Base-by-base conservation (phyloP, 2,113 vertebrate genomes). In the Ceyx cyanopectus region DNA sequence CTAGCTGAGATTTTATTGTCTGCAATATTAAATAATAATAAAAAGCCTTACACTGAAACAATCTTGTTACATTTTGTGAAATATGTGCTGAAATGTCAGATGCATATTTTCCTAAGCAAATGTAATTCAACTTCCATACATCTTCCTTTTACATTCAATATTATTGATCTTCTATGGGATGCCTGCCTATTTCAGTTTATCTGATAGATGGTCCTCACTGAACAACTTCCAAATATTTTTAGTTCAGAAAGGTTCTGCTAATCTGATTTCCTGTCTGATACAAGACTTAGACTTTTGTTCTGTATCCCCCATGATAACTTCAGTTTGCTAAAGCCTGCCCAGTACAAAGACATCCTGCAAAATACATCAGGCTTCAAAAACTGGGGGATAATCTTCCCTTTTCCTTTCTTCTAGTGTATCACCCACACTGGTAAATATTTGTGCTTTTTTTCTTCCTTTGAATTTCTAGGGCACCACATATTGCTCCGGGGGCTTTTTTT, bases 11-110 rank as follows among this genome's bases (percentile, higher is more conserved):
- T 77, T 78, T 32, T 53, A 50, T 32, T 81, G 37, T 66, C 15
- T 77, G 17, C 63, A 81, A 90, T 30, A 80, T 70, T 93, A 81
- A 75, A 86, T 70, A 78, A 61, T 53, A 92, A 77, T 51, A 79
- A 81, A 72, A 82, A 85, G 13, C 7, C 32, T 66, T 74, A 66
- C 10, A 77, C 12, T 77, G 72, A 87, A 89, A 61, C 21, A 62
- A 11, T 87, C 23, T 53, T 53, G 14, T 81, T 81, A n/a, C 13
- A 21, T 87, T 67, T 89, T 6, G 7, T 68, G 53, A 92, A 93
- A 93, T 60, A 41, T 13, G 21, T 29, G 7, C 14, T 90, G 66
- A 89, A 93, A 76, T 58, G 19, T 14, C 81, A 84, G 50, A 50
- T 61, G 15, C 15, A 37, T 72, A 14, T 61, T 89, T 95, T 81